Percentiles rank a stretch among this genome's conserved stretches.
Conservation (phyloP, 2,113 vertebrate genomes). For the Rhinogobius similis region DNA sequence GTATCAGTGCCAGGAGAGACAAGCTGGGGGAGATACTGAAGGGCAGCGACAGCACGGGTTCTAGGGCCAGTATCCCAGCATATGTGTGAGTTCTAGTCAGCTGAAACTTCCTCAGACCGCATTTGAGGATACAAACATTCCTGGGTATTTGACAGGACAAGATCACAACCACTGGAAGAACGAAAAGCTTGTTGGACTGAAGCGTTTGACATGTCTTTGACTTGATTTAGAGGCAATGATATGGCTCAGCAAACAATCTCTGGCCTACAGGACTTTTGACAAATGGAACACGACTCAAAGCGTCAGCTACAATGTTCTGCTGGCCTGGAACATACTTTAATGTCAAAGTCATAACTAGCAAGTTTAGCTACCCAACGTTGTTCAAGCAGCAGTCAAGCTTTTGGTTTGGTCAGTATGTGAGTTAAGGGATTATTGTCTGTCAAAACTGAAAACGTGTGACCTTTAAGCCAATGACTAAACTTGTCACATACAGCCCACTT, state of each 20-base stretch:
- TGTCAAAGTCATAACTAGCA: constrained; percentile 18
- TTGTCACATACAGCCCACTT: too few relatives aligned
- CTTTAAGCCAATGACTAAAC: too few relatives aligned
- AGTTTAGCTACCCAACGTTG: constrained; percentile 12
- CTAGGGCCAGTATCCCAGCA: neutral
- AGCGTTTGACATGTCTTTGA: neutral
- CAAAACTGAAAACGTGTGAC: too few relatives aligned
- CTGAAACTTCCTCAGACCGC: neutral
- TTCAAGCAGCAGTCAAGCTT: constrained; percentile 2
- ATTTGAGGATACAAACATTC: neutral
- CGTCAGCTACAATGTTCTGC: constrained; percentile 17
- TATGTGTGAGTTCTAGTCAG: neutral
- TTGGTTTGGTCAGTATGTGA: too few relatives aligned
- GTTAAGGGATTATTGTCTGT: too few relatives aligned
- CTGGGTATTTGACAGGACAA: neutral
- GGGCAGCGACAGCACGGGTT: neutral
- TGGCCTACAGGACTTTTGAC: constrained; percentile 3
- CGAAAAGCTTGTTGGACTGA: constrained; percentile 11
- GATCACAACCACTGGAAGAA: neutral
- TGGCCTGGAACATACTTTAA: constrained; percentile 16
- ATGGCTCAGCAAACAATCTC: constrained; percentile 9
- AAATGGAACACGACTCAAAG: constrained; percentile 16
- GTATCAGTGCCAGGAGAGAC: neutral
- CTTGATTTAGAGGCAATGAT: neutral
- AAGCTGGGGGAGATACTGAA: neutral